Evolutionary conservation across 1,140 invertebrate genomes (phyloP).

Genomic region (Drosophila lacertosa): DNA sequence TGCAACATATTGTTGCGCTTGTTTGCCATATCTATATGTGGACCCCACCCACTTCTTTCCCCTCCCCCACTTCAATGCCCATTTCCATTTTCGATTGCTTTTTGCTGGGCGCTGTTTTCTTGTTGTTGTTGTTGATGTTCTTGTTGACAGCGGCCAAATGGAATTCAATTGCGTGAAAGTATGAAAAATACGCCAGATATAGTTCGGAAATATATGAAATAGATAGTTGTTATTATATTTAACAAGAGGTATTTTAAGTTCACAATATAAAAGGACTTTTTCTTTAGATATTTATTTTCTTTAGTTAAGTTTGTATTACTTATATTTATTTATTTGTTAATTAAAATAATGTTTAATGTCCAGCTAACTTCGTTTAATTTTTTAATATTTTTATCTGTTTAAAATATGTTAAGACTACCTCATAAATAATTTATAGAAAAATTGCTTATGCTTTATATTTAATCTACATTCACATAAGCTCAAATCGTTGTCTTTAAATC

Average conservation of each 20-base stretch:
- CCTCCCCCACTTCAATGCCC: conserved; percentile 10
- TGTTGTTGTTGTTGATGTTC: conserved; percentile 35
- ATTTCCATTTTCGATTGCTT: conserved; percentile 39
- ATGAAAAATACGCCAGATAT: conserved; percentile 13
- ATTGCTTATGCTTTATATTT: no score
- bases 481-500: neutral
- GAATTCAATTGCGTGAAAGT: conserved; percentile 38
- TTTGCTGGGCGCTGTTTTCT: no score
- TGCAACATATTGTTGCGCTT: conserved; percentile 70
- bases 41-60: neutral
- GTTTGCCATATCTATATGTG: neutral
- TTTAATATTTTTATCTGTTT: no score
- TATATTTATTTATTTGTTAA: no score
- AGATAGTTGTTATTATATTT: neutral
- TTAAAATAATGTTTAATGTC: no score
- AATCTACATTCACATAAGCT: neutral
- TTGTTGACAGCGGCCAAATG: conserved; percentile 58
- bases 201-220: neutral
- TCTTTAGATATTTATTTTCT: no score
- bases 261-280: neutral
- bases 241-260: conserved; percentile 3
- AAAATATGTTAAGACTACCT: no score
- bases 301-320: no score
- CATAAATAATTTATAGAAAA: no score
- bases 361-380: no score